These are phyloP conservation scores for Drosophila pseudoobscura DNA, from an alignment of 1,140 invertebrate genomes.

Conservation along the genomic window DNA sequence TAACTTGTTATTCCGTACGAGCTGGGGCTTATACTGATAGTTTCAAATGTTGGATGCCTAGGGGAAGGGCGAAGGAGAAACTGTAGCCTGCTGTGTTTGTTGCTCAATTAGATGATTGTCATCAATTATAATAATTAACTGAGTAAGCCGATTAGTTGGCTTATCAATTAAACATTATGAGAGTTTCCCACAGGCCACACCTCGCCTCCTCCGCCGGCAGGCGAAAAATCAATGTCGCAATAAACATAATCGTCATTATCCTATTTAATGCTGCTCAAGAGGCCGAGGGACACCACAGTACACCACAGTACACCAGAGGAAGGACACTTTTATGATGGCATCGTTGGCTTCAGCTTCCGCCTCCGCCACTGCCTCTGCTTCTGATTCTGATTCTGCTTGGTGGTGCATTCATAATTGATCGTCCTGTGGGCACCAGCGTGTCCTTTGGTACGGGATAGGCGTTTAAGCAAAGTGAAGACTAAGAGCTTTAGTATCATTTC, in stretches of 20 bases:
- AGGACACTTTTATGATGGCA: conserved; percentile 31
- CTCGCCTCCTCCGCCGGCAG: not conserved
- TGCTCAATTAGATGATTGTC: conserved; percentile 49
- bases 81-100: conserved; percentile 24
- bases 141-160: conserved; percentile 62
- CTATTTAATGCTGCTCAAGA: conserved; percentile 7
- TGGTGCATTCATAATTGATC: conserved; percentile 73
- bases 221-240: conserved; percentile 54
- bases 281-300: conserved; percentile 1
- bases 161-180: conserved; percentile 44
- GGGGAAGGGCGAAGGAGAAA: not conserved
- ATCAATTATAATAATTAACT: conserved; percentile 54
- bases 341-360: conserved; percentile 7
- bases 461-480: conserved; percentile 56
- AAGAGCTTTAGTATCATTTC: conserved; percentile 57
- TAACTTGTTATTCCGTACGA: not conserved
- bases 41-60: not conserved
- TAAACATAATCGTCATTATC: conserved; percentile 47
- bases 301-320: not conserved
- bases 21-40: not conserved
- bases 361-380: not conserved
- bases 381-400: conserved; percentile 16
- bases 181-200: not conserved
- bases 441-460: conserved; percentile 41
- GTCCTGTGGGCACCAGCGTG: conserved; percentile 57